Evolutionary conservation across 2,797 vertebrate species (phyloP), one percentile per base, ranked within the genome.

Genomic region (Todus mexicanus): DNA sequence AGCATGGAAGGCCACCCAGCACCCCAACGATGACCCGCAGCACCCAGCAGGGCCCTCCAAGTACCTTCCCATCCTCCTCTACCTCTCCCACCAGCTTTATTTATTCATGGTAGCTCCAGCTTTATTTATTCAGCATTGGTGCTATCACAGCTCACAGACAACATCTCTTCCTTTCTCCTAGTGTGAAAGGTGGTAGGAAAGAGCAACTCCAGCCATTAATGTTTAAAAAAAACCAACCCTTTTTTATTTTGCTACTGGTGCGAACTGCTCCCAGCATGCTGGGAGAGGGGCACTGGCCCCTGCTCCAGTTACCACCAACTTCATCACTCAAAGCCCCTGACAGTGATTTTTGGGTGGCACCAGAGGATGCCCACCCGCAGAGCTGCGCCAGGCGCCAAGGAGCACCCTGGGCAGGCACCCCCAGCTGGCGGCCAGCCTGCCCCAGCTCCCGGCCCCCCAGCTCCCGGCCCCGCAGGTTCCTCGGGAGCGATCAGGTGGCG

Each of bases 401-500:
- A 87, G 33, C 69, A 82, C 42, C 66, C 60, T 1, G 0, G 63
- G 8, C 45, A 64, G 38, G 38, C 35, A 6, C 35, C 68, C 93
- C 63, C 3, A 3, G 45, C 8, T 0, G 25, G 1, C 23, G 7
- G 74, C 31, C 16, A 38, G 7, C 13, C 0, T 8, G n/a, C 89
- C 61, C 69, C 89, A 51, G 95, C 91, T 92, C 97, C 95, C 21
- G 37, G 95, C 96, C 92, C 84, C 33, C 70, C 88, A 54, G 95
- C 90, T 94, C 97, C 96, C 21, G 25, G 95, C 95, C 91, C 83
- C 20, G 2, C 87, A 81, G 95, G 96, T 97, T 97, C 95, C 96
- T 93, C 80, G 96, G 97, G 97, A 95, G 94, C 38, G 95, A 97
- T 97, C 97, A 96, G 97, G 96, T 98, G 97, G 95, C 97, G 15